Evolutionary conservation across 1,140 invertebrate genomes (phyloP).

Genomic region (Drosophila grimshawi): DNA sequence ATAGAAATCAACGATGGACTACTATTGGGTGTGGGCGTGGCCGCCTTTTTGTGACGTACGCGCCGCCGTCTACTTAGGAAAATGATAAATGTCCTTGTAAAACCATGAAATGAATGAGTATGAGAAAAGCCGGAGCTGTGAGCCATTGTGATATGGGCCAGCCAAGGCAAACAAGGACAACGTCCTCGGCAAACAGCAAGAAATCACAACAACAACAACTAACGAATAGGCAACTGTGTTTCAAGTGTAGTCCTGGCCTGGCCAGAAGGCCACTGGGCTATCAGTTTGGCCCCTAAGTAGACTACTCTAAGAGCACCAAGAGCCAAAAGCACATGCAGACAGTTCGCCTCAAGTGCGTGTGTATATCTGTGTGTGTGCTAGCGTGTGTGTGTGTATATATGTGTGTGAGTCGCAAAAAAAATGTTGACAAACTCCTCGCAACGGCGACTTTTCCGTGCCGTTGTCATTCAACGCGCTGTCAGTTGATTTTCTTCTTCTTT

Average conservation of each 20-base stretch:
- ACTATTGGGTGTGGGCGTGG: conserved; percentile 29
- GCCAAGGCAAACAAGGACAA: conserved; percentile 63
- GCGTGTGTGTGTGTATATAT: not conserved
- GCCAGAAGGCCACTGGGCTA: conserved; percentile 38
- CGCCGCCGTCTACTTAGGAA: conserved; percentile 60
- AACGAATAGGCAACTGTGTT: conserved; percentile 17
- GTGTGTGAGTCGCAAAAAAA: conserved; percentile 37
- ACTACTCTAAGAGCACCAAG: conserved; percentile 45
- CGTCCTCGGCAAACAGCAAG: conserved; percentile 64
- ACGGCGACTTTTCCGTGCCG: conserved; percentile 56
- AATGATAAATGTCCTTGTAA: conserved; percentile 81
- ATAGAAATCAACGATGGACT: conserved; percentile 63
- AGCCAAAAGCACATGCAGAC: conserved; percentile 54
- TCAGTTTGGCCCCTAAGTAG: conserved; percentile 47
- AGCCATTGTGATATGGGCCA: conserved; percentile 45
- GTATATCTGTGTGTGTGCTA: not conserved
- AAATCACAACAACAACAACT: conserved; percentile 64
- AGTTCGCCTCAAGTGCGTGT: conserved; percentile 37
- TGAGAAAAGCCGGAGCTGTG: conserved; percentile 35
- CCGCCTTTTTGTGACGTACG: conserved; percentile 74
- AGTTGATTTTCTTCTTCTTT: conserved; percentile 56
- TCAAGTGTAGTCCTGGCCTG: conserved; percentile 45
- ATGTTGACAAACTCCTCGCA: conserved; percentile 76
- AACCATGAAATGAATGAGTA: conserved; percentile 80
- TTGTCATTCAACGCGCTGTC: conserved; percentile 81